Percentiles rank a stretch among this genome's conserved stretches.
phyloP scores from a whole-genome alignment of 2,888 invertebrate species.

The Gandaritis pyraliata region DNA sequence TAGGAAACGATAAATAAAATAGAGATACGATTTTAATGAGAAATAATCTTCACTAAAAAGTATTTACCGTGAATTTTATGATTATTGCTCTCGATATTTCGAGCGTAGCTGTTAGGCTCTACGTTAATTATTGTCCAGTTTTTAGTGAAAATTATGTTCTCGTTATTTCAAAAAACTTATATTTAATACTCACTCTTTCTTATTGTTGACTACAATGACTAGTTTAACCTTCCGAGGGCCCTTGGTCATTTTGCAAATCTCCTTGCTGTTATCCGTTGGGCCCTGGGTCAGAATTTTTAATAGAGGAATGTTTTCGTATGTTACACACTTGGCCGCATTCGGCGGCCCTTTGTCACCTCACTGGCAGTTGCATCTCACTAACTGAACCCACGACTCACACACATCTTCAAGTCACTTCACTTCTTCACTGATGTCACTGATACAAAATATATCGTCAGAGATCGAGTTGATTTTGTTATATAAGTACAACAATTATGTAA shows the following conservation, averaged over 20 bases:
- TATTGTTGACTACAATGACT: conserved; percentile 85
- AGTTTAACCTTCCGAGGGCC: conserved; percentile 84
- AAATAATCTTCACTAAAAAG: no score
- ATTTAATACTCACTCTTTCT: conserved; percentile 80
- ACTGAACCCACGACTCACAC: conserved; percentile 58
- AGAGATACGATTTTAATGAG: no score
- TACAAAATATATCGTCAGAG: conserved; percentile 23
- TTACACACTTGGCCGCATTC: conserved; percentile 64
- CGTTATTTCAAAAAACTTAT: conserved; percentile 24
- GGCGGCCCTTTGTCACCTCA: conserved; percentile 73
- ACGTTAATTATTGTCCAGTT: no score
- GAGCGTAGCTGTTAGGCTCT: no score
- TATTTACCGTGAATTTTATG: no score
- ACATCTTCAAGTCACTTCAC: conserved; percentile 50
- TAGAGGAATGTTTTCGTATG: conserved; percentile 78
- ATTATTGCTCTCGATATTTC: no score
- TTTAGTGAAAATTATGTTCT: background rate
- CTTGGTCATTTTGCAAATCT: conserved; percentile 84
- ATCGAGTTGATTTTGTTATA: conserved; percentile 55
- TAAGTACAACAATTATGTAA: conserved; percentile 50
- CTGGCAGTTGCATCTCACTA: conserved; percentile 62
- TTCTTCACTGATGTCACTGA: conserved; percentile 34
- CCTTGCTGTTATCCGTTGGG: conserved; percentile 75
- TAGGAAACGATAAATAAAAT: no score
- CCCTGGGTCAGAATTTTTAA: conserved; percentile 80